Percentiles rank a stretch among this genome's conserved stretches.
Conservation (phyloP, 1,140 invertebrate genomes). For the Lethocerus indicus region DNA sequence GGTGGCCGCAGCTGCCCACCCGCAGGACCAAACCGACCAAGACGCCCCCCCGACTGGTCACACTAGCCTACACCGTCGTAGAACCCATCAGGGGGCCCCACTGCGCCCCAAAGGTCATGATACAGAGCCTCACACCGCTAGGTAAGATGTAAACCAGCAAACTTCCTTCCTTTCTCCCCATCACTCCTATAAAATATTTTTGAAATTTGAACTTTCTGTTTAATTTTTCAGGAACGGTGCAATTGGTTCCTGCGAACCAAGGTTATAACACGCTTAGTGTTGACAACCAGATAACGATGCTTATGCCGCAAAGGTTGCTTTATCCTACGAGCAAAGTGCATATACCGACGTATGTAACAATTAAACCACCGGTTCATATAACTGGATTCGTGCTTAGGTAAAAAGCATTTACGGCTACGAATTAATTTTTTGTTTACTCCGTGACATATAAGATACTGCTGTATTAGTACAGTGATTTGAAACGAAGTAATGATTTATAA, state of each 20-base stretch:
- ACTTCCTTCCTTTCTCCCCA: too few relatives aligned
- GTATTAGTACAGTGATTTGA: too few relatives aligned
- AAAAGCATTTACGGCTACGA: conserved; percentile 20
- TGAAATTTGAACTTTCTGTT: neutral
- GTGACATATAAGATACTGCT: neutral
- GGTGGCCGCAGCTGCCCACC: conserved; percentile 61
- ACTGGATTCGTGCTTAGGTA: conserved; percentile 69
- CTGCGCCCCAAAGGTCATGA: conserved; percentile 46
- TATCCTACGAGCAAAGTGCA: conserved; percentile 78
- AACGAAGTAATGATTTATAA: neutral
- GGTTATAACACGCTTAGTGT: conserved; percentile 64
- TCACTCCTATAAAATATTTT: too few relatives aligned
- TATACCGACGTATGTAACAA: conserved; percentile 68
- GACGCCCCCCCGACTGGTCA: conserved; percentile 48
- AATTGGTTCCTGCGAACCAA: conserved; percentile 52
- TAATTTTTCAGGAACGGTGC: conserved; percentile 28
- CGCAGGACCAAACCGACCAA: conserved; percentile 27
- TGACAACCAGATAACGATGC: conserved; percentile 59
- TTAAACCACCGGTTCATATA: conserved; percentile 34
- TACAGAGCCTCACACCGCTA: conserved; percentile 49
- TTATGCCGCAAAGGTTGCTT: conserved; percentile 70
- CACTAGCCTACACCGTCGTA: conserved; percentile 65
- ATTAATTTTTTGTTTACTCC: neutral
- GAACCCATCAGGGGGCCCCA: conserved; percentile 47
- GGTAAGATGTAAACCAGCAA: too few relatives aligned